Conservation (phyloP, 2,113 vertebrate species). For the Marmota flaviventris region DNA sequence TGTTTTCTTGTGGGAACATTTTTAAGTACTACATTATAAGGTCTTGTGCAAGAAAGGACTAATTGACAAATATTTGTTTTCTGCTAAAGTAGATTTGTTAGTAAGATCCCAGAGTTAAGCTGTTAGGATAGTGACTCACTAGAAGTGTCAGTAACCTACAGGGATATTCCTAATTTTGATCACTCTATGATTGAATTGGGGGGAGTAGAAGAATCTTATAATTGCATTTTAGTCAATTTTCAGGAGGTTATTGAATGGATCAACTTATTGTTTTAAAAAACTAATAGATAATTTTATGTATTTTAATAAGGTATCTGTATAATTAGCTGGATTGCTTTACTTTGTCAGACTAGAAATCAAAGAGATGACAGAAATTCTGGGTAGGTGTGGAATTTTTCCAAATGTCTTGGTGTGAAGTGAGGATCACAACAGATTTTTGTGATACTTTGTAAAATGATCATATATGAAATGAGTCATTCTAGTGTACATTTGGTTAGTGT, state of each 20-base stretch:
- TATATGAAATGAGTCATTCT: constrained; percentile 7
- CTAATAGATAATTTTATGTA: constrained; percentile 77
- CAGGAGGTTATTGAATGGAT: constrained; percentile 72
- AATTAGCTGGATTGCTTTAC: constrained; percentile 80
- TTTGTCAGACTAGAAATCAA: constrained; percentile 80
- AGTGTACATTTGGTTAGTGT: not conserved
- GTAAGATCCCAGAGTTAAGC: not conserved
- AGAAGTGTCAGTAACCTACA: not conserved
- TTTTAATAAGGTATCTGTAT: constrained; percentile 74
- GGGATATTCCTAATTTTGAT: not conserved
- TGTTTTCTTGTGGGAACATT: not conserved
- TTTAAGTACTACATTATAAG: constrained; percentile 35
- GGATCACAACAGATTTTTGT: constrained; percentile 36
- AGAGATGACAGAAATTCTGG: constrained; percentile 61
- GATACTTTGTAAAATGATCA: not conserved
- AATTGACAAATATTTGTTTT: not conserved
- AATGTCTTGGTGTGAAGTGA: constrained; percentile 72
- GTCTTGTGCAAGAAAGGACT: constrained; percentile 39
- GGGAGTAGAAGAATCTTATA: constrained; percentile 46
- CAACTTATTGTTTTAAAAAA: constrained; percentile 63
- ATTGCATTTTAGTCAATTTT: constrained; percentile 62
- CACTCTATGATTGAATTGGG: constrained; percentile 21
- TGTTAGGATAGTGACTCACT: not conserved
- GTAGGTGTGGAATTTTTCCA: constrained; percentile 63
- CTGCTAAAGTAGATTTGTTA: not conserved